Conservation (phyloP, 2,113 vertebrate genomes). For the Etia nguti region DNA sequence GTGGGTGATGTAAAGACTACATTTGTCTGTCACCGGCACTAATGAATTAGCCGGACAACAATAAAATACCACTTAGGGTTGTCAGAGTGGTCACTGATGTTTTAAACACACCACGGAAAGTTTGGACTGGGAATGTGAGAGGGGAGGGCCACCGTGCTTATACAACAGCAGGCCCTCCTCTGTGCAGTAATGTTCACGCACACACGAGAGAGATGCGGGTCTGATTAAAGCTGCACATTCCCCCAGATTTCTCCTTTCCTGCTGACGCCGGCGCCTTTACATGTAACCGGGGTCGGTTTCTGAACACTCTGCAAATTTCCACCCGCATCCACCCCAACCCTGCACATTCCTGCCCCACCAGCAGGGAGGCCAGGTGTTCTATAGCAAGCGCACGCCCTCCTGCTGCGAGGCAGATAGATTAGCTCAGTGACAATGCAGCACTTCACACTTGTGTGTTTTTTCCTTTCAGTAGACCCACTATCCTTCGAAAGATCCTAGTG, state of each 20-base stretch:
- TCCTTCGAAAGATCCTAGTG: not conserved
- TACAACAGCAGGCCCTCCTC: not conserved
- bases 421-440: not conserved
- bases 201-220: constrained; percentile 12
- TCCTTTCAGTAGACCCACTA: not conserved
- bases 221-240: constrained; percentile 64
- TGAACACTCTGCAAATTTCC: constrained; percentile 56
- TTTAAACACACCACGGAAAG: not conserved
- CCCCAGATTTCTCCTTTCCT: constrained; percentile 33
- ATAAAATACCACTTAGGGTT: not conserved
- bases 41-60: not conserved
- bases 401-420: not conserved
- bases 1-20: not conserved
- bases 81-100: not conserved
- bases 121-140: not conserved
- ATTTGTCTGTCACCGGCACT: not conserved
- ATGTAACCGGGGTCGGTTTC: constrained; percentile 47
- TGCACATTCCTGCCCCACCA: constrained; percentile 55
- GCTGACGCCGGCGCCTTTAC: constrained; percentile 55
- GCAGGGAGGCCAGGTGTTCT: constrained; percentile 53
- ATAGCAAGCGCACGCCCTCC: not conserved
- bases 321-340: constrained; percentile 42
- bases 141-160: not conserved
- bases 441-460: not conserved
- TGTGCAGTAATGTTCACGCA: not conserved